These are phyloP conservation scores for Drosophila punjabiensis DNA, from an alignment of 1,140 invertebrate genomes.

Conservation along the genomic window DNA sequence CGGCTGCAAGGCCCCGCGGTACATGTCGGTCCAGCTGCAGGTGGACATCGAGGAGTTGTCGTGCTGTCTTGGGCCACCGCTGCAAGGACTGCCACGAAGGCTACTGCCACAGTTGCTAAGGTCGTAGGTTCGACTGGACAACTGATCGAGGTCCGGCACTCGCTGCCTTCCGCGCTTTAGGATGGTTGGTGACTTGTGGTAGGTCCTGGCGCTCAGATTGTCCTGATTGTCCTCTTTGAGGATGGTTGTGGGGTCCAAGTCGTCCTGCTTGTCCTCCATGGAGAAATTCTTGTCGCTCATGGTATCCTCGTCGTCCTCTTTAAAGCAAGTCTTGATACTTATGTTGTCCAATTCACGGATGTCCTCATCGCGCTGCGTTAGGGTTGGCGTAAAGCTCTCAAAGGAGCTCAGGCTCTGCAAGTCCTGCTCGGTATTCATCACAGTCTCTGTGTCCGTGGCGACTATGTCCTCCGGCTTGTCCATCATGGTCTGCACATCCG, in stretches of 20 bases:
- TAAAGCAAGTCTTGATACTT: slow-evolving; percentile 27
- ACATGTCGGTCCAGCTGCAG: slow-evolving; percentile 67
- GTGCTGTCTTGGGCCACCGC: slow-evolving; percentile 5
- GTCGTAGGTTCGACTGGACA: slow-evolving; percentile 61
- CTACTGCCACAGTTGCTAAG: slow-evolving; percentile 7
- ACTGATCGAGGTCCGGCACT: neutral
- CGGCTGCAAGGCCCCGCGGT: slow-evolving; percentile 37
- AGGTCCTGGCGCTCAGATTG: neutral
- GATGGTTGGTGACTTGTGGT: neutral
- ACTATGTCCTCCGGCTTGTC: slow-evolving; percentile 5
- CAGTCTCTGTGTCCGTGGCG: slow-evolving; percentile 31
- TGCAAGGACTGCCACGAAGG: slow-evolving; percentile 1
- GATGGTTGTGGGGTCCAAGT: neutral
- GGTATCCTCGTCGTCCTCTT: neutral
- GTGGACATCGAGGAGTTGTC: slow-evolving; percentile 55
- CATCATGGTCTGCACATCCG: neutral
- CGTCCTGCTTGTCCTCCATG: neutral
- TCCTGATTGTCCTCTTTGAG: neutral
- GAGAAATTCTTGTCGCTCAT: neutral
- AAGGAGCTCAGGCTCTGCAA: slow-evolving; percentile 30
- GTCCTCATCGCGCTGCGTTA: neutral
- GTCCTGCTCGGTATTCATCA: slow-evolving; percentile 27
- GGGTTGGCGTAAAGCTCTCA: slow-evolving; percentile 2
- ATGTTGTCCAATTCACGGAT: slow-evolving; percentile 23
- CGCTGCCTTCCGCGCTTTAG: neutral